These are phyloP conservation scores for Sphaerodactylus townsendi DNA, from an alignment of 2,113 vertebrate species.

Conservation along the genomic window DNA sequence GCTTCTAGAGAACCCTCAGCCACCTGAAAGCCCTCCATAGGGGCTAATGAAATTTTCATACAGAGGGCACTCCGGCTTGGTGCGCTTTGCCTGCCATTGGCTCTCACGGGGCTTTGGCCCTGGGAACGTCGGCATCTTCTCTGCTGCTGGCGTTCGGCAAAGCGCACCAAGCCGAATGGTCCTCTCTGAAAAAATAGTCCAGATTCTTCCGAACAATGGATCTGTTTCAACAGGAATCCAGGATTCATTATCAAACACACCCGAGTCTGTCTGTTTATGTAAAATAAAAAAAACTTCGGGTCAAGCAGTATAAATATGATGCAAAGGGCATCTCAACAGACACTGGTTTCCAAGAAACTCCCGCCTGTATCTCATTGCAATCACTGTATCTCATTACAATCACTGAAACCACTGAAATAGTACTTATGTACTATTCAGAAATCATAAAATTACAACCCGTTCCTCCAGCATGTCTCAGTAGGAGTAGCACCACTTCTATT, in stretches of 20 bases:
- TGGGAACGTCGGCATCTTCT: too few species aligned
- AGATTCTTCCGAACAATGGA: not conserved
- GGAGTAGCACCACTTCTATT: not conserved
- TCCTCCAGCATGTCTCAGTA: not conserved
- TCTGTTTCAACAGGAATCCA: too few species aligned
- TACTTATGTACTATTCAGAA: not conserved
- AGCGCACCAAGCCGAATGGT: too few species aligned
- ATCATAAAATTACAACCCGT: too few species aligned
- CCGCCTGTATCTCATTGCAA: not conserved
- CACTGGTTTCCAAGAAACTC: not conserved
- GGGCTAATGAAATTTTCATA: too few species aligned
- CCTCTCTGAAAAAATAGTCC: not conserved
- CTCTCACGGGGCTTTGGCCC: too few species aligned
- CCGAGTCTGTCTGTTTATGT: not conserved
- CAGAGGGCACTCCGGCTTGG: too few species aligned
- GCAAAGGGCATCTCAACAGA: not conserved
- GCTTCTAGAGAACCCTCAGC: too few species aligned
- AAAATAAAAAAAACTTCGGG: not conserved
- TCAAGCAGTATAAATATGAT: not conserved
- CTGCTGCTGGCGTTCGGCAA: too few species aligned
- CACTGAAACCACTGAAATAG: not conserved
- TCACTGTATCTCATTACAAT: not conserved
- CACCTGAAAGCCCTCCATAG: too few species aligned
- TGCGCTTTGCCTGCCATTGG: too few species aligned
- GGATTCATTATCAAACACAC: too few species aligned